Evolutionary conservation across 2,888 invertebrate species (phyloP), one percentile per base, ranked within the genome.

Genomic region (Dasypogon diadema): DNA sequence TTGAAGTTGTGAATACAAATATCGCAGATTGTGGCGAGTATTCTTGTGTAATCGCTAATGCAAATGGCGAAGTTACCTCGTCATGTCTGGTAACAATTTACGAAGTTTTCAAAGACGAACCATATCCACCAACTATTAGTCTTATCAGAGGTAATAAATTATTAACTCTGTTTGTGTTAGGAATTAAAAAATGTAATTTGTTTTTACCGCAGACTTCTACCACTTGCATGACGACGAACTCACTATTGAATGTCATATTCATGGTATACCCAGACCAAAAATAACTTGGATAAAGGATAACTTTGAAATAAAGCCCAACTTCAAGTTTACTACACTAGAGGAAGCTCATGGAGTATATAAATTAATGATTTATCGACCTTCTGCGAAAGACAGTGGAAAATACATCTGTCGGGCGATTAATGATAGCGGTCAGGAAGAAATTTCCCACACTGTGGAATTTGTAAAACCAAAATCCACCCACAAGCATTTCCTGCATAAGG

Each of bases 81-180:
- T 90, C 91, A n/a, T 93, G 93, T 55, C 90, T 89, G 80, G 87
- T 96, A 18, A 91, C 91, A 82, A 91, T 95, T 72, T 92, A 92
- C 82, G 92, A 93, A 76, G 90, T 91, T 78, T 92, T 91, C 81
- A 85, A 93, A 84, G 89, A 91, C 18, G 89, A 91, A 68, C 91
- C 92, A 0, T 88, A 91, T 77, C 91, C 92, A 16, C 93, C 93
- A 18, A 92, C 91, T 14, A 93, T 94, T 83, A 92, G 92, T 10
- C 88, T 92, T 81, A 87, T 88, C n/a, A 89, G 88, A 82, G 82
- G 86, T 88, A 91, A 89, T 79, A 16, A 12, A 46, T 81, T 86
- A 22, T 8, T 2, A 34, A 22, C 70, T 56, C 24, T 2, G 42
- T 18, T 74, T n/a, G n/a, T n/a, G n/a, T n/a, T n/a, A n/a, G n/a